Evolutionary conservation across 1,140 invertebrate species (phyloP).

Genomic region (Tribolium madens): DNA sequence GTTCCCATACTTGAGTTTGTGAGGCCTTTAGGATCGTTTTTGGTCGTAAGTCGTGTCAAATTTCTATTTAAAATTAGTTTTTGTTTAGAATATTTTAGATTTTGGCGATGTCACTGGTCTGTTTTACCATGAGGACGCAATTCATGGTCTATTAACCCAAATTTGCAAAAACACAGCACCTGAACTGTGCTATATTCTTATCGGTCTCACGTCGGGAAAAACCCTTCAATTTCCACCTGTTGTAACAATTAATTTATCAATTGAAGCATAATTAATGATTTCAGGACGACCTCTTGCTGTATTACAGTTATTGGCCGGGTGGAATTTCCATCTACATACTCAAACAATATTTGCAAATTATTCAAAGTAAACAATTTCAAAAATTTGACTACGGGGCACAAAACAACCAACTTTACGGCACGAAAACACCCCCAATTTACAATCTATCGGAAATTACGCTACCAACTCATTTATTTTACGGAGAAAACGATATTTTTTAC

Average conservation of each 20-base stretch:
- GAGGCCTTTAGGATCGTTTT: background rate
- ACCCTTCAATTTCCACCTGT: background rate
- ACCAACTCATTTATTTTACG: slow-evolving; percentile 69
- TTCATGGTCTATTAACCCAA: background rate
- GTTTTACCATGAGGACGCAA: background rate
- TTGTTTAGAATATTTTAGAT: background rate
- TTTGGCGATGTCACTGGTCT: background rate
- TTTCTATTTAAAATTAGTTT: background rate
- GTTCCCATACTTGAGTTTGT: background rate
- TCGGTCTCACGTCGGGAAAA: background rate
- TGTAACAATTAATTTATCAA: background rate
- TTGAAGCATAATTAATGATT: background rate
- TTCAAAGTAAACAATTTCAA: slow-evolving; percentile 69
- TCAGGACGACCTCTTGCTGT: slow-evolving; percentile 1
- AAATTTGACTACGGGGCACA: slow-evolving; percentile 75
- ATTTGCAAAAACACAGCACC: background rate
- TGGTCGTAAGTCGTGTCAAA: background rate
- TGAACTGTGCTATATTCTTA: background rate
- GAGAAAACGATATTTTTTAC: slow-evolving; percentile 68
- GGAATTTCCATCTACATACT: slow-evolving; percentile 22
- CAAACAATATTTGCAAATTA: slow-evolving; percentile 39
- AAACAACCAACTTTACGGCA: slow-evolving; percentile 68
- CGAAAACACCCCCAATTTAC: slow-evolving; percentile 68
- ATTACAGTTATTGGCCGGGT: background rate
- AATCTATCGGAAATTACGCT: slow-evolving; percentile 69